Base-by-base conservation (phyloP, 2,113 vertebrate genomes). In the Varanus komodoensis region DNA sequence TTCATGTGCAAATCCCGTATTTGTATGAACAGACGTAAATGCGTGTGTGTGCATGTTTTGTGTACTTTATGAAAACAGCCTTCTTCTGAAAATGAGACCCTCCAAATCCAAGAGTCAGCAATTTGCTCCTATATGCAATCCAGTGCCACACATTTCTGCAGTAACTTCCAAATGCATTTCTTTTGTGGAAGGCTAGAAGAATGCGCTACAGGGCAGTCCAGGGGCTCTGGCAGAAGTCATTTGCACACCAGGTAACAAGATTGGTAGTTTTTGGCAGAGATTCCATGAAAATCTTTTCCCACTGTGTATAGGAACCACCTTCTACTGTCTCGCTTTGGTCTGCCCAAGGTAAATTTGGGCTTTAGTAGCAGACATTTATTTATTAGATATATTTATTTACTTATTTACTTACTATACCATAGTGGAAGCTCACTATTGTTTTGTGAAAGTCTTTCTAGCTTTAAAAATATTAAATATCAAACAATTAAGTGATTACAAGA, bases 1-100 rank as follows among this genome's bases (percentile, higher is more conserved):
- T 64, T 93, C 15, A 92, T 83, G 48, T 25, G 84, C n/a, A 95
- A 93, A 95, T 89, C 93, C 32, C 82, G 92, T 82, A 89, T 94
- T 93, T 94, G 89, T 91, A 89, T 92, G 64, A 87, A 91, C 84
- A 94, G 93, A 89, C 91, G 92, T 50, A 90, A 88, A 32, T 29
- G 0, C n/a, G 85, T 81, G 74, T 25, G 1, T 81, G 73, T 0
- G 12, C 67, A 34, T 93, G 77, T 57, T 82, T 81, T 81, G 54
- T 52, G 32, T 91, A 78, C 34, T 88, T 91, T 83, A 77, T 88
- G 84, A 83, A 23, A 73, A 44, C 38, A 88, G 71, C 15, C 68
- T 91, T 82, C 82, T 91, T 92, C 19, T 52, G 69, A 88, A 92
- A 93, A 90, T 29, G 3, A 0, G 0, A 29, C 9, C 2, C 0